Conservation (phyloP, 2,113 vertebrate species). For the Strigops habroptila region DNA sequence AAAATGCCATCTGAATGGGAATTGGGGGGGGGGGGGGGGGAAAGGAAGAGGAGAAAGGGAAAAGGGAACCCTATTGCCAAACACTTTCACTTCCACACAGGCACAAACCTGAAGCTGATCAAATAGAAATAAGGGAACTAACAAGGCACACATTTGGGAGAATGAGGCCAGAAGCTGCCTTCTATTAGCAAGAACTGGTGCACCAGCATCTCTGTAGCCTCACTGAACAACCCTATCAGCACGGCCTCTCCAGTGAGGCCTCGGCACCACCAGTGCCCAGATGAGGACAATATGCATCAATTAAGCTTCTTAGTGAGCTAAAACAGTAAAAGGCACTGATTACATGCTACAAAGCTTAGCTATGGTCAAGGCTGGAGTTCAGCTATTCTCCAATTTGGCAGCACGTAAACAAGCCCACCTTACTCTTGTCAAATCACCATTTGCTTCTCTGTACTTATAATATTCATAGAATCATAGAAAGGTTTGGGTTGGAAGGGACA, state of each 20-base stretch:
- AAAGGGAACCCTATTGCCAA: background rate
- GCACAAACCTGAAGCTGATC: background rate
- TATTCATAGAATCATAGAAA: background rate
- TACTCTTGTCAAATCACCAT: background rate
- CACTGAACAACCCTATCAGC: background rate
- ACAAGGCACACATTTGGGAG: accelerated
- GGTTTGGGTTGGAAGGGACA: background rate
- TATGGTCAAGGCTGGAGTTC: background rate
- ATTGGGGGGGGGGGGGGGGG: no score
- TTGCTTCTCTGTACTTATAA: background rate
- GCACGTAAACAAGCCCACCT: background rate
- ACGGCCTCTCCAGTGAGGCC: background rate
- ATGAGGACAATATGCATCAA: background rate
- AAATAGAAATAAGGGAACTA: background rate
- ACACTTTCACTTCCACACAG: background rate
- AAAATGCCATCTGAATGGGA: background rate
- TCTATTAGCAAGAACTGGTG: background rate
- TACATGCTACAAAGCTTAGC: background rate
- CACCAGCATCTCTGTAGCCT: background rate
- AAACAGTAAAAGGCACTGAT: background rate
- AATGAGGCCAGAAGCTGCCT: background rate
- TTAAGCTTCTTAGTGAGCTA: background rate
- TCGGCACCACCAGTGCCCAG: background rate
- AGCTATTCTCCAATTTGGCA: background rate
- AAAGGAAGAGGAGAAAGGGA: background rate